A percentile compares a stretch with the other conserved stretches of the same genome.
phyloP scores from a whole-genome alignment of 2,797 vertebrate genomes.

The Tapera naevia region DNA sequence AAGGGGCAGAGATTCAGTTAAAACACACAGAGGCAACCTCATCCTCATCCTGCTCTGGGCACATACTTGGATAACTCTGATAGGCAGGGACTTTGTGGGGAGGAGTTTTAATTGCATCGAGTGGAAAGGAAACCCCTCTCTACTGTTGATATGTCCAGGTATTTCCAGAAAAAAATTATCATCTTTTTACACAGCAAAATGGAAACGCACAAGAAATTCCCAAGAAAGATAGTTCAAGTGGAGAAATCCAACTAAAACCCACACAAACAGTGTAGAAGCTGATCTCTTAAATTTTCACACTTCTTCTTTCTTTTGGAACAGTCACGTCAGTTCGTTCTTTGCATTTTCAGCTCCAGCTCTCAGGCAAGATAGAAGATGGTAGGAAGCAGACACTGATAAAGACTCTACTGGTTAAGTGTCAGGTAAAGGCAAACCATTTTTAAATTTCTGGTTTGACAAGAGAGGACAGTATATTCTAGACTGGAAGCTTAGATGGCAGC shows the following conservation, averaged over 20 bases:
- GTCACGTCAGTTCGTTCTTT: neutral
- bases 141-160: neutral
- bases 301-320: slow-evolving; percentile 36
- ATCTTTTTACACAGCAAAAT: neutral
- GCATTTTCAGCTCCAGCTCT: slow-evolving; percentile 19
- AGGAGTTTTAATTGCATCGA: neutral
- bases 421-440: slow-evolving; percentile 51
- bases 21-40: neutral
- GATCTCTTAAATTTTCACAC: slow-evolving; percentile 19
- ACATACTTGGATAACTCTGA: neutral
- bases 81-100: neutral
- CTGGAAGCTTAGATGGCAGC: slow-evolving; percentile 47
- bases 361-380: slow-evolving; percentile 28
- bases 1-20: neutral
- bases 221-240: neutral
- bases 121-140: neutral
- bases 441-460: slow-evolving; percentile 52
- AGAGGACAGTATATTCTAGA: slow-evolving; percentile 49
- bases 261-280: neutral
- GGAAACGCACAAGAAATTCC: neutral
- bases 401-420: slow-evolving; percentile 32
- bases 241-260: neutral
- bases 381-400: slow-evolving; percentile 56
- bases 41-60: neutral
- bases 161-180: neutral